A percentile compares a stretch with the other conserved stretches of the same genome.
Evolutionary conservation across 2,113 vertebrate species (phyloP).

Genomic region (Anolis carolinensis): DNA sequence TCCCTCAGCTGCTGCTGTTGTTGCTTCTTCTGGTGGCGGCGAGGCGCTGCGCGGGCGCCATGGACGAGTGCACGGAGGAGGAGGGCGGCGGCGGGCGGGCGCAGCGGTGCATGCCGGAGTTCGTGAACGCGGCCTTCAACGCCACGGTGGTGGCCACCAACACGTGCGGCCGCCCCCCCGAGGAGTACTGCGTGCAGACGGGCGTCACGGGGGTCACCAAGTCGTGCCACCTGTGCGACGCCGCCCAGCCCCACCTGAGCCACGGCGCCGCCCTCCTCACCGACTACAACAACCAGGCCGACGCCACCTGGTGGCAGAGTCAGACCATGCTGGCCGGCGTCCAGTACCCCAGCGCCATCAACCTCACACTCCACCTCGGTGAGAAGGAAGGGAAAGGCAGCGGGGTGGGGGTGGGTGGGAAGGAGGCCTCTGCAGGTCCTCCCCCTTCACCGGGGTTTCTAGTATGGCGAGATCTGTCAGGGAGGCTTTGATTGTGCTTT

Average conservation of each 20-base stretch:
- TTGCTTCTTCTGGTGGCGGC: constrained; percentile 55
- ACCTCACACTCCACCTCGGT: constrained; percentile 96
- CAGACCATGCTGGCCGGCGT: constrained; percentile 97
- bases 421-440: not conserved
- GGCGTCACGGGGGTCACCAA: constrained; percentile 98
- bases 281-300: constrained; percentile 98
- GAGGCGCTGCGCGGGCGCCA: constrained; percentile 77
- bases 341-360: constrained; percentile 94
- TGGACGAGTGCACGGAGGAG: constrained; percentile 91
- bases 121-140: constrained; percentile 97
- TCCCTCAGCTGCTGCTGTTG: no score
- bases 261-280: constrained; percentile 92
- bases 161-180: constrained; percentile 93
- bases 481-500: no score
- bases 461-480: no score
- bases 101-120: constrained; percentile 98
- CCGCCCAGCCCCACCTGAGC: constrained; percentile 83
- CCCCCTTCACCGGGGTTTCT: not conserved
- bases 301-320: constrained; percentile 99
- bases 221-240: constrained; percentile 97
- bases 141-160: constrained; percentile 92
- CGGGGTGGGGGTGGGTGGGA: not conserved
- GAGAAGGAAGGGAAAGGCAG: no score
- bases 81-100: constrained; percentile 70
- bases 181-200: constrained; percentile 99